A percentile compares a stretch with the other conserved stretches of the same genome.
phyloP scores from a whole-genome alignment of 1,140 invertebrate genomes.

The Rhagoletis pomonella region DNA sequence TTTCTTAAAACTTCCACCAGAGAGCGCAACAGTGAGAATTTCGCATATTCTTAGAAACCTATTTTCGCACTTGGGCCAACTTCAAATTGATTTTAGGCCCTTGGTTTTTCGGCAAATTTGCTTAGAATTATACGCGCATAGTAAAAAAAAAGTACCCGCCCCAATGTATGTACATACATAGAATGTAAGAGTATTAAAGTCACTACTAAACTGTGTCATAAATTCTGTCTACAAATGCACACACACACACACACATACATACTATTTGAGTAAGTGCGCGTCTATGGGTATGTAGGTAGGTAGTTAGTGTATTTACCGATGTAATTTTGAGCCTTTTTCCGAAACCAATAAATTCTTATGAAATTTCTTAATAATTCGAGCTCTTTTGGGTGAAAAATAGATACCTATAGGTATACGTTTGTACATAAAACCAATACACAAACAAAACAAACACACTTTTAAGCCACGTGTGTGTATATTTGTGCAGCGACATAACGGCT shows the following conservation, averaged over 20 bases:
- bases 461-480: no score
- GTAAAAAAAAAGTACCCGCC: no score
- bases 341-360: background rate
- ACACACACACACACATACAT: background rate
- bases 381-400: background rate
- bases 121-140: no score
- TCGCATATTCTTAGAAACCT: no score
- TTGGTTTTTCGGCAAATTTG: no score
- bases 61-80: no score
- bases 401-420: background rate
- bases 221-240: background rate
- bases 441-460: no score
- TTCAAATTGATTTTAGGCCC: no score
- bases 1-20: no score
- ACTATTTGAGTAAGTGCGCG: no score
- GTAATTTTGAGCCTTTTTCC: conserved; percentile 8
- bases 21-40: no score
- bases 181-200: background rate
- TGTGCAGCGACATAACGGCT: background rate
- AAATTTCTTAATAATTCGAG: conserved; percentile 4
- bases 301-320: background rate
- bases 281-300: no score
- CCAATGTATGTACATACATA: background rate
- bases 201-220: background rate
- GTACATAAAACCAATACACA: background rate